These are phyloP conservation scores for Romanogobio albipinnatus DNA, from an alignment of 2,113 vertebrate genomes.

Conservation along the genomic window DNA sequence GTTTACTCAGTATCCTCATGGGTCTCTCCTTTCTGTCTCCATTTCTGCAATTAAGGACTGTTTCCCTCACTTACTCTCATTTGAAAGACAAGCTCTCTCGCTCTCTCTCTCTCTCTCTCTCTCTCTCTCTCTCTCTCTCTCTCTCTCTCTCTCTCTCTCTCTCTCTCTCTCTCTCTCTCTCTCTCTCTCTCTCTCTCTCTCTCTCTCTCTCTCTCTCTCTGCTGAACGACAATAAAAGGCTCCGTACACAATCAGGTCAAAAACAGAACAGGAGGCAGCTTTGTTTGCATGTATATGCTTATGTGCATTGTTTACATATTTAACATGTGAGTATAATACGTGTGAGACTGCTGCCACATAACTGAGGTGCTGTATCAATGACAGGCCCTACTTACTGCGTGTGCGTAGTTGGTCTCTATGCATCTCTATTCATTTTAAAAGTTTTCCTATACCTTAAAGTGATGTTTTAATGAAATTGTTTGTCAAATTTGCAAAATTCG, in stretches of 20 bases:
- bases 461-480: too few species aligned
- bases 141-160: not conserved
- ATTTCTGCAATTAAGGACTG: slow-evolving; percentile 34
- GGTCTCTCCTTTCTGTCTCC: slow-evolving; percentile 24
- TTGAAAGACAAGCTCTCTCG: slow-evolving; percentile 8
- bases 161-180: not conserved
- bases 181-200: not conserved
- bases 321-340: not conserved
- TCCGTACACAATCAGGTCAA: not conserved
- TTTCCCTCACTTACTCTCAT: slow-evolving; percentile 25
- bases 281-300: not conserved
- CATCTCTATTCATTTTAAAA: slow-evolving; percentile 8
- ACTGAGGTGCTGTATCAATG: not conserved
- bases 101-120: too few species aligned
- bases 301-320: slow-evolving; percentile 4
- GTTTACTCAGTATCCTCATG: slow-evolving; percentile 24
- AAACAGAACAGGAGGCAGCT: slow-evolving; percentile 4
- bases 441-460: too few species aligned
- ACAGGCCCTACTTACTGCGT: not conserved
- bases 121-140: not conserved
- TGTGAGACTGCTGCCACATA: slow-evolving; percentile 1
- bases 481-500: too few species aligned
- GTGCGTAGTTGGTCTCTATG: not conserved
- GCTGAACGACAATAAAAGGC: not conserved
- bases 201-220: not conserved